Conservation (phyloP, 2,113 vertebrate genomes). For the Otolemur garnettii region DNA sequence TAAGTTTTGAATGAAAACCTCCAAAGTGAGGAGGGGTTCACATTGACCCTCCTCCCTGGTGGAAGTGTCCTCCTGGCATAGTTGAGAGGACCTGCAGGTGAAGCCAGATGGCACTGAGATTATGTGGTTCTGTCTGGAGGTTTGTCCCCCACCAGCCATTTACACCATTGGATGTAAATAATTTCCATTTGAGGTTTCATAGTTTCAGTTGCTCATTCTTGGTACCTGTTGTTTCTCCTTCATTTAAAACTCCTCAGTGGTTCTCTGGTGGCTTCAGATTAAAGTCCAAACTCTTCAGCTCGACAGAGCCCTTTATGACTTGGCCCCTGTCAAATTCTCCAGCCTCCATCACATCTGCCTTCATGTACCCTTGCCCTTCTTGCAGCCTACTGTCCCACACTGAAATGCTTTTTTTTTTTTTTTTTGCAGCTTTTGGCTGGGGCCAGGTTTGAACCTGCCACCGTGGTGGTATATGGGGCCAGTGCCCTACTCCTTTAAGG, state of each 20-base stretch:
- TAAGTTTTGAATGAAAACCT: background rate
- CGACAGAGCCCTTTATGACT: background rate
- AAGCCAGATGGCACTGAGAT: background rate
- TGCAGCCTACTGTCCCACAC: background rate
- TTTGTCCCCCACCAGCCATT: background rate
- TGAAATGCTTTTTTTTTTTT: conserved; percentile 1
- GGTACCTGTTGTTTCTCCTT: conserved; percentile 20
- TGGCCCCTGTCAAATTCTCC: background rate
- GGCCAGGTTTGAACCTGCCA: too few species aligned
- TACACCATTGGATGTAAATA: too few species aligned
- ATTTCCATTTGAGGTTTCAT: conserved; percentile 24
- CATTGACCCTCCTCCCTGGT: background rate
- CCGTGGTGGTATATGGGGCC: too few species aligned
- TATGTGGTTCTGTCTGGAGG: background rate
- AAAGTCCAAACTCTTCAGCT: conserved; percentile 12
- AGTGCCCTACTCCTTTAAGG: too few species aligned
- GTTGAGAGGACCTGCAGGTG: background rate
- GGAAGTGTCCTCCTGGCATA: background rate
- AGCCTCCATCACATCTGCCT: background rate
- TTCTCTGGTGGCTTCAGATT: background rate
- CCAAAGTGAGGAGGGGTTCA: background rate
- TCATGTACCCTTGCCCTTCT: background rate
- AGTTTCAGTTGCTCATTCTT: conserved; percentile 19
- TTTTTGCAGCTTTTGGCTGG: background rate
- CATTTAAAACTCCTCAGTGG: background rate